phyloP scores from a whole-genome alignment of 1,140 invertebrate species.

The Lethocerus indicus region DNA sequence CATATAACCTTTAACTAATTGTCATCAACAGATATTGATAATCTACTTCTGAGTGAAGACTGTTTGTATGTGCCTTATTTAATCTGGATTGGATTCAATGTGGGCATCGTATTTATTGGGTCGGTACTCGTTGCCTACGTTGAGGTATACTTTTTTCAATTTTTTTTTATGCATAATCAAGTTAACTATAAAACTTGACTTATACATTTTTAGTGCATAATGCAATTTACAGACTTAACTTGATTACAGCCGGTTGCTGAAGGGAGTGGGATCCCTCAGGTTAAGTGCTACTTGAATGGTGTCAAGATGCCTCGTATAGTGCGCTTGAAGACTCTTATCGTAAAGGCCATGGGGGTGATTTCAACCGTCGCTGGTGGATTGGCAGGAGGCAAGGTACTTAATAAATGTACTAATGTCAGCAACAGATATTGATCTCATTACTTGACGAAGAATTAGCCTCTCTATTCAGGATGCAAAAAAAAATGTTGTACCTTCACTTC shows the following conservation, averaged over 20 bases:
- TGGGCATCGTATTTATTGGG: conserved; percentile 62
- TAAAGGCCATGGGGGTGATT: conserved; percentile 86
- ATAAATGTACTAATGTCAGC: too few relatives aligned
- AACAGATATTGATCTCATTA: too few relatives aligned
- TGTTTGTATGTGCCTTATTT: conserved; percentile 56
- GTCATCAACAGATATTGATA: conserved; percentile 61
- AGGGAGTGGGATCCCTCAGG: conserved; percentile 95
- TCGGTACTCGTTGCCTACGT: conserved; percentile 69
- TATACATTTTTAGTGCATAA: not conserved
- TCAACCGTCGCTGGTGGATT: conserved; percentile 88
- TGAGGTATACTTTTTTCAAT: conserved; percentile 36
- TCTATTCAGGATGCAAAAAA: too few relatives aligned
- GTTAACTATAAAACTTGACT: not conserved
- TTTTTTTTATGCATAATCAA: conserved; percentile 11
- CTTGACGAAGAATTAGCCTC: too few relatives aligned
- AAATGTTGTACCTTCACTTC: too few relatives aligned
- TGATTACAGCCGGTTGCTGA: conserved; percentile 63
- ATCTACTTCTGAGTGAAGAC: conserved; percentile 43
- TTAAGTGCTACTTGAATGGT: conserved; percentile 99
- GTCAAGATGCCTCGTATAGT: conserved; percentile 88
- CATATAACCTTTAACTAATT: too few relatives aligned
- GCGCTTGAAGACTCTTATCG: conserved; percentile 79
- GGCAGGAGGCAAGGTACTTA: conserved; percentile 79
- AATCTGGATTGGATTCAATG: conserved; percentile 63
- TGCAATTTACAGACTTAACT: conserved; percentile 6